Percentiles rank a stretch among this genome's conserved stretches.
These are phyloP conservation scores for Dioctria linearis DNA, from an alignment of 2,888 invertebrate genomes.

Conservation along the genomic window DNA sequence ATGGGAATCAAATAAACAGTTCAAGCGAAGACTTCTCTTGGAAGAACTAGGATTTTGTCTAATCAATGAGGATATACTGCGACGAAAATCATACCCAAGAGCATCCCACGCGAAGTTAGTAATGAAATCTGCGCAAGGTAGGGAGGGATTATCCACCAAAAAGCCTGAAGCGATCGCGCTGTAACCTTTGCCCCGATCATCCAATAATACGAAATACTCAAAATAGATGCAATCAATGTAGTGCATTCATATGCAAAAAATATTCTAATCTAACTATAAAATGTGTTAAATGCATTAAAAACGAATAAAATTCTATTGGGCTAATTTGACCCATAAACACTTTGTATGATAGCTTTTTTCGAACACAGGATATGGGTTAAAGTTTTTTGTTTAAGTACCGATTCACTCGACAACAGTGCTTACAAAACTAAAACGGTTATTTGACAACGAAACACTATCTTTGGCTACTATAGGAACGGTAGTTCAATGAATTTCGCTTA, in stretches of 20 bases:
- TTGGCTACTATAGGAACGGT: no score
- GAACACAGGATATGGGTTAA: not conserved
- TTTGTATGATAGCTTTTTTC: constrained; percentile 7
- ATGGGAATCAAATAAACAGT: not conserved
- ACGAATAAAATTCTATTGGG: constrained; percentile 16
- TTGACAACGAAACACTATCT: no score
- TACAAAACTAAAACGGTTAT: no score
- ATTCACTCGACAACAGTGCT: no score
- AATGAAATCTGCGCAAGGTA: not conserved
- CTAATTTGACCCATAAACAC: constrained; percentile 13
- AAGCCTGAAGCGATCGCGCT: not conserved
- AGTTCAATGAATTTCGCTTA: no score
- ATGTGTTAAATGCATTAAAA: constrained; percentile 5
- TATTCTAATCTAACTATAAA: not conserved
- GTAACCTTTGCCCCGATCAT: not conserved
- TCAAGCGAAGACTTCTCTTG: constrained; percentile 13
- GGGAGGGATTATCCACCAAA: not conserved
- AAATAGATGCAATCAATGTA: constrained; percentile 6
- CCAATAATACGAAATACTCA: constrained; percentile 2
- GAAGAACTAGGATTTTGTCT: constrained; percentile 14
- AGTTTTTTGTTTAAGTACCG: no score
- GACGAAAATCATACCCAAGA: not conserved
- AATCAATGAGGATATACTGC: not conserved
- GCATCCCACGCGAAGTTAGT: not conserved
- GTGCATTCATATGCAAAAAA: constrained; percentile 11